Conservation (phyloP, 2,113 vertebrate genomes). For the Dicrurus megarhynchus region DNA sequence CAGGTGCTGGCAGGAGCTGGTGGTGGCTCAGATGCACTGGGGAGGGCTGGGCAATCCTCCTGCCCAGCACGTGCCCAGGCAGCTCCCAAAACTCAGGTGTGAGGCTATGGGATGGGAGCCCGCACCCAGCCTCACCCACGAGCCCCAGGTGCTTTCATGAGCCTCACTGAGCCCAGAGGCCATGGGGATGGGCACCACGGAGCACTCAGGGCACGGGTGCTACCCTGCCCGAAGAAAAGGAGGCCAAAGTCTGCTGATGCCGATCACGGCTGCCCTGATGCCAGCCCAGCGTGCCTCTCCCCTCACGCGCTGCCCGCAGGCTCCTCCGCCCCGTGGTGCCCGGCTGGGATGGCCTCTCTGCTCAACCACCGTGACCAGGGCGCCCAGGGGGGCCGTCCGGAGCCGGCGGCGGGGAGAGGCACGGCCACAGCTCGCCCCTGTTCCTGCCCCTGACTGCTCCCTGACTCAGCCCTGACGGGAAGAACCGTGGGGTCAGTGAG, state of each 20-base stretch:
- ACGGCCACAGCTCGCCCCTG: not conserved
- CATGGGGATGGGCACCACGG: not conserved
- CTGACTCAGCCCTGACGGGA: not conserved
- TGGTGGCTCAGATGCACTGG: not conserved
- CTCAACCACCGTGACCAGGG: not conserved
- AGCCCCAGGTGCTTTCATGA: not conserved
- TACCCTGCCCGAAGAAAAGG: not conserved
- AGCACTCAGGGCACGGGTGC: not conserved
- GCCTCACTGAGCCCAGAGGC: not conserved
- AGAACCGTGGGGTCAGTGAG: not conserved
- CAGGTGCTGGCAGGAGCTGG: not conserved
- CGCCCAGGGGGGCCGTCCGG: fast-evolving
- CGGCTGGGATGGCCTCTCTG: not conserved
- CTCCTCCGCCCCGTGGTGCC: not conserved
- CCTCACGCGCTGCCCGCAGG: not conserved
- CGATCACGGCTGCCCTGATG: not conserved
- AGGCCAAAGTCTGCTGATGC: slow-evolving; percentile 29
- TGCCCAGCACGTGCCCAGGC: not conserved
- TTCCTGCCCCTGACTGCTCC: not conserved
- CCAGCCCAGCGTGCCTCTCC: not conserved
- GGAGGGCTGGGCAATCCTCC: not conserved
- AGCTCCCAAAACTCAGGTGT: not conserved
- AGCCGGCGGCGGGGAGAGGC: not conserved
- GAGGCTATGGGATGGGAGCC: not conserved
- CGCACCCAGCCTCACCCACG: not conserved